phyloP scores from a whole-genome alignment of 2,113 vertebrate species.

The Lycocorax pyrrhopterus region DNA sequence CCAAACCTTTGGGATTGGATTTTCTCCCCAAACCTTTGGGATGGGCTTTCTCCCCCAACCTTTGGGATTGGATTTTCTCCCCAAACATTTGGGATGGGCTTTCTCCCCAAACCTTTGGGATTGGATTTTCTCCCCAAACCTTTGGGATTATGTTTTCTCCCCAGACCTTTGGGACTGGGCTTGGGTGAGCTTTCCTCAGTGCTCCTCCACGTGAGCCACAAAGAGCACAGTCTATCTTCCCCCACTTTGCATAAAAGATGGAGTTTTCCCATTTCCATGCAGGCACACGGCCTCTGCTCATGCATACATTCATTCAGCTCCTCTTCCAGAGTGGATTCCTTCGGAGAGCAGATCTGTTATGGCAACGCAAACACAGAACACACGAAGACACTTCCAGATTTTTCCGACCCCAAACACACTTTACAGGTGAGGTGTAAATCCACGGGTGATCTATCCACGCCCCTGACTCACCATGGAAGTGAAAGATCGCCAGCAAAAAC shows the following conservation, averaged over 20 bases:
- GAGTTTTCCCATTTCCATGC: neutral
- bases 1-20: too few species aligned
- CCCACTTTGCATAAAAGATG: neutral
- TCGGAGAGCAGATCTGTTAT: too few species aligned
- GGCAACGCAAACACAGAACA: neutral
- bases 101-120: too few species aligned
- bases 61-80: too few species aligned
- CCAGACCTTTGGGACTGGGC: neutral
- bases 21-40: too few species aligned
- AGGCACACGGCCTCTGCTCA: neutral
- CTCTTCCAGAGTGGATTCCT: neutral
- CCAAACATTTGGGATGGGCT: too few species aligned
- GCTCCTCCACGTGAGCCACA: neutral
- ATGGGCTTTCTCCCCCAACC: too few species aligned
- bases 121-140: too few species aligned
- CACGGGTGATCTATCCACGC: neutral
- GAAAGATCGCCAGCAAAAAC: neutral
- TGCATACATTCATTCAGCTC: neutral
- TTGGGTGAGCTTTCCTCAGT: neutral
- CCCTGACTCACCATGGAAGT: neutral
- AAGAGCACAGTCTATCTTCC: neutral
- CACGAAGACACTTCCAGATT: accelerated
- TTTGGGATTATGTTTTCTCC: neutral
- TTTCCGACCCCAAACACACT: neutral
- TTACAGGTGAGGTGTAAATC: neutral